Conservation (phyloP, 2,113 vertebrate species). For the Procavia capensis region DNA sequence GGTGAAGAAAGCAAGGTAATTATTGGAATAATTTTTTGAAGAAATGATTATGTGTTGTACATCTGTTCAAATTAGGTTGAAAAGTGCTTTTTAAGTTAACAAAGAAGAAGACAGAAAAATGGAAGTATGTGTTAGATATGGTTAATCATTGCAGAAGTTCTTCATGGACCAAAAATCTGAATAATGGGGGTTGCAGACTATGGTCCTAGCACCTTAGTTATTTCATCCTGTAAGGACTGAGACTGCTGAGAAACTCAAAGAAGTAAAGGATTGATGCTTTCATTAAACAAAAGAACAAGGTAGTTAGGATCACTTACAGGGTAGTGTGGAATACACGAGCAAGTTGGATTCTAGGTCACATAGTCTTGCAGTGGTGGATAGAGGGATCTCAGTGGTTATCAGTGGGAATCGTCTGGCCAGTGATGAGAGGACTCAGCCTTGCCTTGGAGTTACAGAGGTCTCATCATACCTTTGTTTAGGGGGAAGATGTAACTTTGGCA, state of each 20-base stretch:
- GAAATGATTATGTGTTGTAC: neutral
- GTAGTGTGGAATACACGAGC: neutral
- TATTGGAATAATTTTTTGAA: neutral
- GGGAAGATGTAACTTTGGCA: neutral
- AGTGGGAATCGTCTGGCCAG: neutral
- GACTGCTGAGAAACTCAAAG: neutral
- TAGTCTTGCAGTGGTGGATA: accelerated
- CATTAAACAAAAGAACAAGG: neutral
- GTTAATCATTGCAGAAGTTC: slow-evolving; percentile 5
- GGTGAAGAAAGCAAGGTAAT: neutral
- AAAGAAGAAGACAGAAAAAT: neutral
- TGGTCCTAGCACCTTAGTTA: neutral
- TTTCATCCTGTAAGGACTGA: neutral
- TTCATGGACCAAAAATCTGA: neutral
- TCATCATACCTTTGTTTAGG: neutral
- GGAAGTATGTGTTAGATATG: neutral
- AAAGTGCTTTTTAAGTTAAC: neutral
- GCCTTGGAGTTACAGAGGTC: neutral
- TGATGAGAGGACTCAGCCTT: neutral
- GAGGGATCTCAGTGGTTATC: neutral
- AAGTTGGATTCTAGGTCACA: neutral
- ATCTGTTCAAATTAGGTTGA: neutral
- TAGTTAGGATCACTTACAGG: neutral
- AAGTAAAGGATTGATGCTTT: neutral
- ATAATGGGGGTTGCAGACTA: neutral